A percentile compares a stretch with the other conserved stretches of the same genome.
These are phyloP conservation scores for Todus mexicanus DNA, from an alignment of 2,797 vertebrate species.

Conservation along the genomic window DNA sequence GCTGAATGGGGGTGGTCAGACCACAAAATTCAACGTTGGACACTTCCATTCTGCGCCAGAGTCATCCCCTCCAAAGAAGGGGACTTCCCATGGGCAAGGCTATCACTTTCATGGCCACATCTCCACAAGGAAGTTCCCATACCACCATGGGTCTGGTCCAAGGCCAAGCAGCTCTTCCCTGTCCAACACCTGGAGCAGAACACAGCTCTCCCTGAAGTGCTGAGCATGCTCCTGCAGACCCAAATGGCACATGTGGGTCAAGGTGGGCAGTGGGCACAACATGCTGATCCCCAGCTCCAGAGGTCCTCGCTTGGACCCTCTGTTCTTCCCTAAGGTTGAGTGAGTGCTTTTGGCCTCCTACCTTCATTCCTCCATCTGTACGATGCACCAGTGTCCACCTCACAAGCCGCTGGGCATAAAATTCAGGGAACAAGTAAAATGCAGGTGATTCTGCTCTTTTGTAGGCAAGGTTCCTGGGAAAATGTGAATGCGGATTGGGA, in stretches of 20 bases:
- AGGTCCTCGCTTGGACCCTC: background rate
- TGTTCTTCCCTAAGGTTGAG: background rate
- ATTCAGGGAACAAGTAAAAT: background rate
- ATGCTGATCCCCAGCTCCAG: background rate
- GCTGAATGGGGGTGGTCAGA: too few relatives aligned
- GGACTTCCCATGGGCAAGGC: background rate
- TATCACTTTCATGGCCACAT: too few relatives aligned
- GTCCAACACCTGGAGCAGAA: background rate
- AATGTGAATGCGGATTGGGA: background rate
- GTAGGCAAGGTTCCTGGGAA: background rate
- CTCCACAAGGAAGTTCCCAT: background rate
- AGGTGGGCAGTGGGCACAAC: background rate
- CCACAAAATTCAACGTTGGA: background rate
- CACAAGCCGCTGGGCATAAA: fast-evolving
- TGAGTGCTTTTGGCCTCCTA: background rate
- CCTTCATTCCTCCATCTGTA: background rate
- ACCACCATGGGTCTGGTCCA: background rate
- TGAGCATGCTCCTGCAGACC: background rate
- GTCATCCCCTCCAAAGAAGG: background rate
- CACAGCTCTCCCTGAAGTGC: background rate
- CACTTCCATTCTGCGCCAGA: background rate
- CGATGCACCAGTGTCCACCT: background rate
- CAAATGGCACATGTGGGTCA: fast-evolving
- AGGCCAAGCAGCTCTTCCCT: background rate
- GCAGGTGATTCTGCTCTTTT: background rate